Evolutionary conservation across 2,797 vertebrate species (phyloP), one percentile per base, ranked within the genome.

Genomic region (Anableps anableps): DNA sequence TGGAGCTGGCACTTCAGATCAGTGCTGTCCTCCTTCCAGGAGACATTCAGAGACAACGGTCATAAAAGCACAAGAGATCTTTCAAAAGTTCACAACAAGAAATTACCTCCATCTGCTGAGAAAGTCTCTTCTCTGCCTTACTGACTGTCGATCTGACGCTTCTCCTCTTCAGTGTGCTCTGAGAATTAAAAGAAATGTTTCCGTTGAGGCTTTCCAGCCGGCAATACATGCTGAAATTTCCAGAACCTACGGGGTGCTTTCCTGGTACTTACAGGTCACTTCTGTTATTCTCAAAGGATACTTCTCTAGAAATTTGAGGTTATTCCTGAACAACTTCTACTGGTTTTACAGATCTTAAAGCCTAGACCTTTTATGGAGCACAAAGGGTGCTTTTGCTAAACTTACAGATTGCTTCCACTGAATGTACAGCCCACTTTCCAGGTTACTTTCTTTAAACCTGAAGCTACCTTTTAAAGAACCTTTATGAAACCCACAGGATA

Each of bases 1-100:
- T 99, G 97, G 77, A 99, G 95, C 89, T 99, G 99, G 93, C 98
- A 99, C 93, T 97, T 97, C 58, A 99, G 95, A 89, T 99, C 99
- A 0, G 96, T 94, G 0, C 95, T 98, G 96, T 99, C 99, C 91
- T 99, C 99, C 98, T 99, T 73, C 75, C 8, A 73, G 75, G 2
- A 85, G 77, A 85, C 38, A 80, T 64, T 82, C 36, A 73, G 80
- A 23, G 60, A 53, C 0, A 0, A 68, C n/a, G n/a, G 48, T 50
- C 29, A 78, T 16, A 7, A 48, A 19, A 62, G 16, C 43, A 23
- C 19, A 23, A 60, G 29, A 62, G 45, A 29, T 66, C 43, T 70
- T 36, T 5, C 50, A 76, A 21, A 53, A 26, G 41, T 16, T 21
- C 19, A 23, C 51, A 21, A 72, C 48, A 76, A 4, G 31, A 81